Evolutionary conservation across 35 echinoderm and acorn worm genomes (phyloP), one percentile per base, ranked within the genome.

Genomic region (Apostichopus parvimensis): DNA sequence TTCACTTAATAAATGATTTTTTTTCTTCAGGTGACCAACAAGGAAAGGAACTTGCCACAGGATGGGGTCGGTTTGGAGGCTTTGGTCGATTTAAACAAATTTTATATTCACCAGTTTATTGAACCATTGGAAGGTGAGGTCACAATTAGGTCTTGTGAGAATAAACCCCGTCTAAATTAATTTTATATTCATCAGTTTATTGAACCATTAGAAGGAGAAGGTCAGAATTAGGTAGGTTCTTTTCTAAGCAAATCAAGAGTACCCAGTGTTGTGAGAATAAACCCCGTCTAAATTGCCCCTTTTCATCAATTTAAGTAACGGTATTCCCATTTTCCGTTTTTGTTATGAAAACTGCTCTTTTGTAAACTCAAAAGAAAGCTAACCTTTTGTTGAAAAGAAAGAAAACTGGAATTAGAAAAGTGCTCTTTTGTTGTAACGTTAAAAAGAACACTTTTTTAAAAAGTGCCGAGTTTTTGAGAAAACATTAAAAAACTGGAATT

Each of bases 121-220:
- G 26, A 80, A 80, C 17, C 24, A 5, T 80, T 80, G 13, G 78
- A 80, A 80, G 78, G 78, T 80, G 34, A 80, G 34, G 11, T 25
- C 34, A 45, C 34, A 45, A 45, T 45, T 45, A 45, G 34, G 34
- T 4, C 0, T 45, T 45, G 34, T 45, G 26, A 80, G 6, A 26
- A 9, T 5, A 14, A 26, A 1, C 23, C 24, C 22, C n/a, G 34
- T 80, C 34, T 34, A 12, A 80, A 34, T 34, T 7, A 24, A 80
- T 80, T 80, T 12, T 80, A 80, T 12, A 80, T 80, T 25, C 78
- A 80, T 34, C 78, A 80, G 7, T 80, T 80, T 54, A 26, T 80
- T 25, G 26, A 80, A 80, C 4, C 24, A 5, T 80, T 80, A 80
- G 78, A 80, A 80, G 26, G 78, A 26, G 34, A 45, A 80, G 34